Base-by-base conservation (phyloP, 1,140 invertebrate genomes). In the Trissolcus basalis region DNA sequence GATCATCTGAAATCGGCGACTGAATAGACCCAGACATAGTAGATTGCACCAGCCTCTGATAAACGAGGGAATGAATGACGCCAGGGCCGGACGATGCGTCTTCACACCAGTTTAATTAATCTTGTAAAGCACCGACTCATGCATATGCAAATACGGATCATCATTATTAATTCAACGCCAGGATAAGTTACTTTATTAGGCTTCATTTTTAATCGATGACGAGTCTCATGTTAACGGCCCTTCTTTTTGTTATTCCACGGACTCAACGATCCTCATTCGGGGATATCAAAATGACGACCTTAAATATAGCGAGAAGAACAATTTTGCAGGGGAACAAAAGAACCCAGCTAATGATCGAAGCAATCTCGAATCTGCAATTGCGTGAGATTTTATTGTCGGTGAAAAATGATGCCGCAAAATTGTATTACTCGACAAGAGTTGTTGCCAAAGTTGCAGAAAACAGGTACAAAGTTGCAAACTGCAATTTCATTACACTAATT, bases 21-120 rank as follows among this genome's bases (percentile, higher is more conserved):
- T 70, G 73, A 78, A 83, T 82, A 49, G 77, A 71, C 45, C 59
- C 0, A 13, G 33, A 13, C 15, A 53, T 59, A 50, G 53, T 70
- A 61, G 54, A 75, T 74, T 71, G 61, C 54, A 7, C 53, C 12
- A 12, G 47, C 44, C 35, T 11, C 39, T 76, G 69, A 79, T 79
- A 69, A 79, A 79, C 65, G 77, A 58, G 41, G 49, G 43, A 63
- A 76, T 54, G 64, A 79, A 76, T 79, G 77, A 73, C 51, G 56
- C 60, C 13, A 14, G 47, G 32, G n/a, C 48, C 53, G 41, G 39
- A 58, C 63, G 60, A 72, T 79, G 61, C 55, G 51, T 67, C 77
- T 79, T 70, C 68, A 61, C 54, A 58, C 59, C 60, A 49, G 41
- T 69, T 79, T 72, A 79, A 79, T 79, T 79, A 76, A 76, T 69